phyloP scores from a whole-genome alignment of 2,888 invertebrate species.

The Macrosoma leucophasiata region DNA sequence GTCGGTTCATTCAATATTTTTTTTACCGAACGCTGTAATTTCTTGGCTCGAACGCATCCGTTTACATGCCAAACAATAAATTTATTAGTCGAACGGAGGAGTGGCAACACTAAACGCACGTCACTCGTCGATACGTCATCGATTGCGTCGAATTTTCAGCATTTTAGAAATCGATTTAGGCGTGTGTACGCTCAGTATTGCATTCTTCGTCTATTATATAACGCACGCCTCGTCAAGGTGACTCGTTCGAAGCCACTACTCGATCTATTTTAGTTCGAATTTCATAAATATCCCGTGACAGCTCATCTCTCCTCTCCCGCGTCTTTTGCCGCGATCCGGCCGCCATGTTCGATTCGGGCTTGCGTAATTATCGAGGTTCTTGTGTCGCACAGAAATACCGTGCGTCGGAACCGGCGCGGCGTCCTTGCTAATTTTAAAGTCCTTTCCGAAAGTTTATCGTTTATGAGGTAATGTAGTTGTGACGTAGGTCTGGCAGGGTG shows the following conservation, averaged over 20 bases:
- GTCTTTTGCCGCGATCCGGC: conserved; percentile 53
- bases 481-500: conserved; percentile 69
- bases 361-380: conserved; percentile 59
- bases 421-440: conserved; percentile 74
- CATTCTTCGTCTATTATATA: conserved; percentile 48
- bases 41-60: conserved; percentile 75
- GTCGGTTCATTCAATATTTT: conserved; percentile 73
- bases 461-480: conserved; percentile 67
- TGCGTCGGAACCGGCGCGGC: conserved; percentile 42
- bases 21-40: conserved; percentile 69
- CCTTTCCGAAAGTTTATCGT: conserved; percentile 68
- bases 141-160: conserved; percentile 56
- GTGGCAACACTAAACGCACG: conserved; percentile 66
- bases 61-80: conserved; percentile 77
- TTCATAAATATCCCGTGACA: conserved; percentile 75
- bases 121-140: conserved; percentile 62
- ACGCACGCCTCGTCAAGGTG: conserved; percentile 67
- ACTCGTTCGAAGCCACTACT: conserved; percentile 67
- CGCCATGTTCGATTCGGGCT: conserved; percentile 54
- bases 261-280: conserved; percentile 72
- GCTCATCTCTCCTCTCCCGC: conserved; percentile 71
- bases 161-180: conserved; percentile 53
- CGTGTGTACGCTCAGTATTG: conserved; percentile 43
- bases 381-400: conserved; percentile 40
- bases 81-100: conserved; percentile 72